Percentiles rank a stretch among this genome's conserved stretches.
phyloP scores from a whole-genome alignment of 2,113 vertebrate genomes.

The Chionomys nivalis region DNA sequence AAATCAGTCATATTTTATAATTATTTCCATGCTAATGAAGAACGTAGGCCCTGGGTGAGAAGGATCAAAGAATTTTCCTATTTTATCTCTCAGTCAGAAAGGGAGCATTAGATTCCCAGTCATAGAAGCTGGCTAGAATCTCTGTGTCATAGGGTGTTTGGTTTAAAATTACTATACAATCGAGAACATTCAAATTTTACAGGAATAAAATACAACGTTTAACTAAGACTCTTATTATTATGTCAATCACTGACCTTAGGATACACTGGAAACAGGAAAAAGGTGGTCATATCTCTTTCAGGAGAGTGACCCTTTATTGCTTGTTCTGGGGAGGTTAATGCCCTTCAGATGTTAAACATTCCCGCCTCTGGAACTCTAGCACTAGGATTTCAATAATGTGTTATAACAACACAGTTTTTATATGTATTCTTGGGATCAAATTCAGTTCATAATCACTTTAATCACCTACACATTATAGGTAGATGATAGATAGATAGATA shows the following conservation, averaged over 20 bases:
- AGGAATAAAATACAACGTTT: neutral
- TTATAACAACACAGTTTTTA: neutral
- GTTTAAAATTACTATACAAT: neutral
- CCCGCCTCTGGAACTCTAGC: neutral
- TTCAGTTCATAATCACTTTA: too few relatives aligned
- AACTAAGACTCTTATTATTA: neutral
- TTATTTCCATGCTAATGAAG: neutral
- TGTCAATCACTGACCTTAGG: too few relatives aligned
- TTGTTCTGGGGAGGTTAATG: neutral
- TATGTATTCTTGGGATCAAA: neutral
- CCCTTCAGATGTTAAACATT: neutral
- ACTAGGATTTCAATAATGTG: neutral
- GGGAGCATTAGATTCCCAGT: neutral
- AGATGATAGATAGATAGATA: neutral
- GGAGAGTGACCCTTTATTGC: neutral
- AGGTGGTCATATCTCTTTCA: neutral
- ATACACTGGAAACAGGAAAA: neutral
- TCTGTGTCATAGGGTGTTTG: too few relatives aligned
- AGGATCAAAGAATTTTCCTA: neutral
- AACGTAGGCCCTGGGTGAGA: neutral
- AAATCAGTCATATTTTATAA: neutral
- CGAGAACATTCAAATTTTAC: neutral
- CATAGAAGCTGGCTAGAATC: neutral
- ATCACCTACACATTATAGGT: neutral
- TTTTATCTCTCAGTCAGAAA: neutral